Base-by-base conservation (phyloP, 1,140 invertebrate species). In the Lepidotrigona ventralis region DNA sequence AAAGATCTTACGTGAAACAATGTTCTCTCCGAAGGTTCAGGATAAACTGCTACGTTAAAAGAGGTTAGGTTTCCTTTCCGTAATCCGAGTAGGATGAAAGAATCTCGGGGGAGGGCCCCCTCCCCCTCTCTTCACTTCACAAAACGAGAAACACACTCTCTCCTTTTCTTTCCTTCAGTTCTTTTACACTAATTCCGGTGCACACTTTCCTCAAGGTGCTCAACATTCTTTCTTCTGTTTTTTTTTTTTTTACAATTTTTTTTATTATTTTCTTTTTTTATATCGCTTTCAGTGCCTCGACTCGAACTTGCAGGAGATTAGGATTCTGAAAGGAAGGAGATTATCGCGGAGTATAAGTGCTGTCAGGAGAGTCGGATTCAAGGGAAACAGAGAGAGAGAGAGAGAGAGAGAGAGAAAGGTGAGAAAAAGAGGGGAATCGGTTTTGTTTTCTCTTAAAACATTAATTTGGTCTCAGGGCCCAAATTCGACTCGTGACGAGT, bases 401-500 rank as follows among this genome's bases (percentile, higher is more conserved):
- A 71, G 46, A 33, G 23, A 56, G 26, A 73, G 51, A 73, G 53
- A 56, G 26, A 56, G 53, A 56, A 21, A 73, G 71, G 58, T 46
- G 23, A 63, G 29, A 75, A 33, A 75, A 19, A 26, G 33, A n/a
- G 68, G 77, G 66, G 74, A 53, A 86, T 87, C 56, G 54, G 64
- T 86, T 83, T 79, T 84, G 79, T 51, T 39, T 33, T 88, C 82
- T 74, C 64, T 88, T 86, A 83, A 90, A 90, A 91, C 73, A 83
- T 92, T 92, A 92, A 87, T 92, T 92, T 91, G 89, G 89, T 90
- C 88, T 90, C 81, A 86, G 90, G 87, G 85, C 91, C 90, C 92
- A 90, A 93, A 46, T 46, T 46, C 89, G 90, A 91, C 80, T 92
- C 91, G 88, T 90, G 89, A 88, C 90, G 90, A 93, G 90, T 96